Conservation (phyloP, 2,888 invertebrate genomes). For the Hololepta plana region DNA sequence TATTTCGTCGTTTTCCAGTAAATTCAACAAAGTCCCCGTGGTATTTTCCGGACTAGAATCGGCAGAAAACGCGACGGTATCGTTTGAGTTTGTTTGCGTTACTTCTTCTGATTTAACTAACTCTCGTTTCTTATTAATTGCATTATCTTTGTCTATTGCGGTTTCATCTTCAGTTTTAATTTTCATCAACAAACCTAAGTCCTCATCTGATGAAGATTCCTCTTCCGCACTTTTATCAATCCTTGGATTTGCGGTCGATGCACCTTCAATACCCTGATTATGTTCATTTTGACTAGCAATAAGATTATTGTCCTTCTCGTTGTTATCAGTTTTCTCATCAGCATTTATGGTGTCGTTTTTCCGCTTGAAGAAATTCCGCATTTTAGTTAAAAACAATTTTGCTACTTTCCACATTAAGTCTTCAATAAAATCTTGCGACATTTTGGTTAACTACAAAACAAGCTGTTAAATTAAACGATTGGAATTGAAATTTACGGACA, state of each 20-base stretch:
- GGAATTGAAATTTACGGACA: conserved; percentile 11
- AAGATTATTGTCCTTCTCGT: conserved; percentile 5
- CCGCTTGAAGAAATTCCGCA: conserved; percentile 12
- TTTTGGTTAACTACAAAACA: conserved; percentile 41
- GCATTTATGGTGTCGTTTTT: conserved; percentile 5
- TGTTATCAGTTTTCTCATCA: conserved; percentile 3
- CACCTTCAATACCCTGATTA: conserved; percentile 5
- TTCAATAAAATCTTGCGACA: conserved; percentile 60
- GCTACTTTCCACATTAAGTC: conserved; percentile 21
- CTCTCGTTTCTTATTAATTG: conserved; percentile 7
- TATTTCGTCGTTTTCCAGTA: conserved; percentile 28
- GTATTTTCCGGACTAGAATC: too few relatives aligned
- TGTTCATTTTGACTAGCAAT: conserved; percentile 6
- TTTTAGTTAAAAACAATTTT: conserved; percentile 18
- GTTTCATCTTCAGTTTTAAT: conserved; percentile 6
- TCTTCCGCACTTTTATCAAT: conserved; percentile 3
- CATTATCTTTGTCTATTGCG: conserved; percentile 7
- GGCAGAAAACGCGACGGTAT: conserved; percentile 10
- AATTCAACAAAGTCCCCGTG: too few relatives aligned
- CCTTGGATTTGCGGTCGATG: neutral
- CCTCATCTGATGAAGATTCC: neutral
- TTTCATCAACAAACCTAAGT: neutral
- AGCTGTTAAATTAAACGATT: conserved; percentile 3
- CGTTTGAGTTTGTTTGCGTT: conserved; percentile 5
- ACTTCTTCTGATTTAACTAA: conserved; percentile 5